phyloP scores from a whole-genome alignment of 2,888 invertebrate genomes.

The Melinaea marsaeus region DNA sequence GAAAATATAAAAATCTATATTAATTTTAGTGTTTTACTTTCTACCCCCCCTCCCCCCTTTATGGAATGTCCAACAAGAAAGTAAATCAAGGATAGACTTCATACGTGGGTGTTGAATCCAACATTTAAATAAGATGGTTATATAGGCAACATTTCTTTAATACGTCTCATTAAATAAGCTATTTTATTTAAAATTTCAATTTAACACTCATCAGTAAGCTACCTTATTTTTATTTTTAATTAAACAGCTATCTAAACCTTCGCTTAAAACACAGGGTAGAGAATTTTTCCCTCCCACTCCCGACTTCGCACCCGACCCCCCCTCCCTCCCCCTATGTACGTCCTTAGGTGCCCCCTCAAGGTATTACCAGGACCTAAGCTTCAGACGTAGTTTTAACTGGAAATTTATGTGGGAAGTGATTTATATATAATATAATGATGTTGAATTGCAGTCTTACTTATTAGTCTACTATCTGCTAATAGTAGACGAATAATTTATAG shows the following conservation, averaged over 20 bases:
- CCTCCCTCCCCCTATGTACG: slow-evolving; percentile 44
- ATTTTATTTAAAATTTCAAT: background rate
- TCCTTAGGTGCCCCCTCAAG: slow-evolving; percentile 54
- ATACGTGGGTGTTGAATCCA: too few species aligned
- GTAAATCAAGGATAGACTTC: too few species aligned
- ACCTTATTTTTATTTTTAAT: slow-evolving; percentile 6
- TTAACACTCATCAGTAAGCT: background rate
- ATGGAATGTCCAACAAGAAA: too few species aligned
- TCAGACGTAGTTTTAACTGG: slow-evolving; percentile 18
- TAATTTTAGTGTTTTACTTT: too few species aligned
- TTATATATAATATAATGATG: slow-evolving; percentile 3
- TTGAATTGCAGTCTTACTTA: background rate
- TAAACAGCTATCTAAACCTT: slow-evolving; percentile 27
- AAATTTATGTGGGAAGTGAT: slow-evolving; percentile 20
- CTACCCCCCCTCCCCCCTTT: too few species aligned
- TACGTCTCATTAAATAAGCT: background rate
- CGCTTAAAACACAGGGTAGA: slow-evolving; percentile 42
- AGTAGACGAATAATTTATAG: background rate
- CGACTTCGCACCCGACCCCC: slow-evolving; percentile 37
- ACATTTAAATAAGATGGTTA: too few species aligned
- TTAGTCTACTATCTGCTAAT: background rate
- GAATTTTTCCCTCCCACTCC: slow-evolving; percentile 55
- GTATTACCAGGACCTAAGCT: slow-evolving; percentile 29
- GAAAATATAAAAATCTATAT: too few species aligned
- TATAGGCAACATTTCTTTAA: background rate